phyloP scores from a whole-genome alignment of 2,797 vertebrate species.

The Lutjanus argentimaculatus region DNA sequence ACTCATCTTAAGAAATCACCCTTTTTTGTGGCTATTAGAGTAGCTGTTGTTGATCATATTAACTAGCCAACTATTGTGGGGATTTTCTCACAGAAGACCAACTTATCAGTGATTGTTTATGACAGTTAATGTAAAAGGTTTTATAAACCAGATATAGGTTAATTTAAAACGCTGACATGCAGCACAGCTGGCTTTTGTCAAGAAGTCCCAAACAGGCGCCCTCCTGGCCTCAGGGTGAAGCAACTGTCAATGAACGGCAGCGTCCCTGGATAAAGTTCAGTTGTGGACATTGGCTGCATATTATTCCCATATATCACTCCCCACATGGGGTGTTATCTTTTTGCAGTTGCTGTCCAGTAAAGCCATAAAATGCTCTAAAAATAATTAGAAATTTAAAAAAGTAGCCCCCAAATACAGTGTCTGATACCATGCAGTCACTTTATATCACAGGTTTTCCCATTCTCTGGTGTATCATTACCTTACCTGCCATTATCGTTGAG shows the following conservation, averaged over 20 bases:
- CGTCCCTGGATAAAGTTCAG: neutral
- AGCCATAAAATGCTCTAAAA: neutral
- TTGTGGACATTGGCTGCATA: neutral
- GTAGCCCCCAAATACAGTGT: neutral
- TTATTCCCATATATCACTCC: neutral
- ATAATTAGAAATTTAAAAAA: neutral
- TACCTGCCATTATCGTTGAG: neutral
- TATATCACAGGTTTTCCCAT: neutral
- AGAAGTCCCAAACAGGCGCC: neutral
- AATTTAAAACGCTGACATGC: neutral
- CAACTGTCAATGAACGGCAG: neutral
- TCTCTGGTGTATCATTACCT: neutral
- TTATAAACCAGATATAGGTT: neutral
- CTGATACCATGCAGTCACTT: neutral
- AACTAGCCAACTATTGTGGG: neutral
- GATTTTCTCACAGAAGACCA: neutral
- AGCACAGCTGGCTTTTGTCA: slow-evolving; percentile 9
- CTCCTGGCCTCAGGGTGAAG: neutral
- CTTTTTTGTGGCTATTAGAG: neutral
- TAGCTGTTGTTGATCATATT: neutral
- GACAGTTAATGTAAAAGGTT: slow-evolving; percentile 16
- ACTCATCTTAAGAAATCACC: neutral
- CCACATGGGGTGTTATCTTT: neutral
- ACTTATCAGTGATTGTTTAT: neutral
- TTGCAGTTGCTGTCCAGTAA: neutral